Evolutionary conservation across 2,888 invertebrate species (phyloP).

Genomic region (Melolontha melolontha): DNA sequence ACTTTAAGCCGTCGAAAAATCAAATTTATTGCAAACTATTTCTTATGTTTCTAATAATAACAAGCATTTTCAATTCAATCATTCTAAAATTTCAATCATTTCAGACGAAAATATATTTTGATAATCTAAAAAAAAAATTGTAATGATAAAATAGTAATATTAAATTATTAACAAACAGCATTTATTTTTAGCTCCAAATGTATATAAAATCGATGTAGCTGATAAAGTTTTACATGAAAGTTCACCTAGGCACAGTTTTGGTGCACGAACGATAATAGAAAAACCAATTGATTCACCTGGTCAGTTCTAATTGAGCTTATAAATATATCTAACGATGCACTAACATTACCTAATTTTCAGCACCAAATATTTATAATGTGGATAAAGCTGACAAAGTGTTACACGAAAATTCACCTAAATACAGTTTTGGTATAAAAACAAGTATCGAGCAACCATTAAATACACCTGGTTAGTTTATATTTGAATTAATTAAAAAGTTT

Average conservation of each 20-base stretch:
- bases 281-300: constrained; percentile 71
- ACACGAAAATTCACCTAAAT: constrained; percentile 71
- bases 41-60: too few relatives aligned
- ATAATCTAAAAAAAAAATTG: too few relatives aligned
- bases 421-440: constrained; percentile 72
- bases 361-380: constrained; percentile 72
- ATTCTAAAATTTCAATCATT: too few relatives aligned
- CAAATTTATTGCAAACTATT: too few relatives aligned
- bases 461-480: constrained; percentile 66
- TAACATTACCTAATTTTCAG: constrained; percentile 43
- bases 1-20: too few relatives aligned
- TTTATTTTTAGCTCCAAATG: constrained; percentile 39
- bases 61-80: too few relatives aligned
- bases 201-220: constrained; percentile 66
- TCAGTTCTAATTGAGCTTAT: constrained; percentile 51
- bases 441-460: constrained; percentile 67
- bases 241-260: constrained; percentile 74
- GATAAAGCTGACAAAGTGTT: constrained; percentile 74
- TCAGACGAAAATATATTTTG: too few relatives aligned
- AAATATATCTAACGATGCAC: constrained; percentile 21
- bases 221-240: constrained; percentile 65
- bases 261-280: constrained; percentile 67
- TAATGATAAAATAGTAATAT: too few relatives aligned
- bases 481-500: constrained; percentile 54
- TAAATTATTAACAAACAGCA: too few relatives aligned